Evolutionary conservation across 2,113 vertebrate genomes (phyloP).

Genomic region (Lichenostomus cassidix): DNA sequence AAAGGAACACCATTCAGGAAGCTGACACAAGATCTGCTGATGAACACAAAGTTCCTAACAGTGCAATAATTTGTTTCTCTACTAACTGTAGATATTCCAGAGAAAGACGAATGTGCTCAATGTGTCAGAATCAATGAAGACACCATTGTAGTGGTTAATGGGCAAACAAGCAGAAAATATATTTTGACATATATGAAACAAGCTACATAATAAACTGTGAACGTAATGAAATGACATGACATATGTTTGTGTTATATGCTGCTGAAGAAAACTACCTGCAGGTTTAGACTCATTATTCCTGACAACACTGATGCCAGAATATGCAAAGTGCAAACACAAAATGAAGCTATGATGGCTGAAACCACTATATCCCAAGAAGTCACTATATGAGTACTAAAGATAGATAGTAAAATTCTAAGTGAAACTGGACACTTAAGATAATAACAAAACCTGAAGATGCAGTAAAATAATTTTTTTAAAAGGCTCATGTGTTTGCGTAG

Average conservation of each 20-base stretch:
- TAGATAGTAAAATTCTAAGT: background rate
- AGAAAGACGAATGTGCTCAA: background rate
- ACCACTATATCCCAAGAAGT: background rate
- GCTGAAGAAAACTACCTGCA: background rate
- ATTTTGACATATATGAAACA: background rate
- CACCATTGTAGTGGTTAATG: background rate
- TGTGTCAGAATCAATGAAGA: background rate
- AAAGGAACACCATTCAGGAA: background rate
- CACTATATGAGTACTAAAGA: background rate
- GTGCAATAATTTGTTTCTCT: background rate
- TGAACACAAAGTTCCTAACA: background rate
- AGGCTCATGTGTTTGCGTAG: fast-evolving
- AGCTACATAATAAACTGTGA: background rate
- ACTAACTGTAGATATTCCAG: background rate
- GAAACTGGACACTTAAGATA: background rate
- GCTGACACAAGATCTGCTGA: background rate
- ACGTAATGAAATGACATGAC: background rate
- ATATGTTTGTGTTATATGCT: background rate
- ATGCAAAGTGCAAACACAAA: background rate
- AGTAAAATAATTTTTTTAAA: background rate
- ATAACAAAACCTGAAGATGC: background rate
- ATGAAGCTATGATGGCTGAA: background rate
- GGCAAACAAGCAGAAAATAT: background rate
- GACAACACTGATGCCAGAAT: background rate
- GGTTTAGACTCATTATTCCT: background rate